Conservation (phyloP, 1,140 invertebrate genomes). For the Vanessa atalanta region DNA sequence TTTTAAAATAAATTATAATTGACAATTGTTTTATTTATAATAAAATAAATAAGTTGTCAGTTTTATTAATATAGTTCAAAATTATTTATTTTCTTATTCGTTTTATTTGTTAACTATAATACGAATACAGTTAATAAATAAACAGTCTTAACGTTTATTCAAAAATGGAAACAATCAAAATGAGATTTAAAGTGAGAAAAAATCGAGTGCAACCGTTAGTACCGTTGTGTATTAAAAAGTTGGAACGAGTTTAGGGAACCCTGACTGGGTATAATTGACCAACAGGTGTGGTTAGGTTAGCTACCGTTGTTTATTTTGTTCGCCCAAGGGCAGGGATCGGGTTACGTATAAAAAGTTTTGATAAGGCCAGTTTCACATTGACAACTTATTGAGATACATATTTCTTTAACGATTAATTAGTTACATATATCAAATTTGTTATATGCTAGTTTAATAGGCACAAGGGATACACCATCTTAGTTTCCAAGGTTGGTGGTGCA, state of each 20-base stretch:
- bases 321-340: constrained; percentile 37
- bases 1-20: no score
- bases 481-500: no score
- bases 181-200: constrained; percentile 5
- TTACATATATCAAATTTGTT: no score
- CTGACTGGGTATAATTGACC: constrained; percentile 60
- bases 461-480: no score
- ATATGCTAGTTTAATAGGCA: no score
- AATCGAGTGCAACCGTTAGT: constrained; percentile 2
- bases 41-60: no score
- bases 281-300: constrained; percentile 53
- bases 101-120: no score
- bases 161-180: not conserved
- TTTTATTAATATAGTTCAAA: no score
- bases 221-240: constrained; percentile 35
- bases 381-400: not conserved
- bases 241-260: constrained; percentile 47
- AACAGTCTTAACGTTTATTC: not conserved
- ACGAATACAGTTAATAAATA: no score
- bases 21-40: no score
- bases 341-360: constrained; percentile 8
- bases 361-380: constrained; percentile 1
- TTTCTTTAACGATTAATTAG: no score
- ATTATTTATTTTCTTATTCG: no score
- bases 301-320: constrained; percentile 61